Base-by-base conservation (phyloP, 2,113 vertebrate species). In the Ciconia stormi region DNA sequence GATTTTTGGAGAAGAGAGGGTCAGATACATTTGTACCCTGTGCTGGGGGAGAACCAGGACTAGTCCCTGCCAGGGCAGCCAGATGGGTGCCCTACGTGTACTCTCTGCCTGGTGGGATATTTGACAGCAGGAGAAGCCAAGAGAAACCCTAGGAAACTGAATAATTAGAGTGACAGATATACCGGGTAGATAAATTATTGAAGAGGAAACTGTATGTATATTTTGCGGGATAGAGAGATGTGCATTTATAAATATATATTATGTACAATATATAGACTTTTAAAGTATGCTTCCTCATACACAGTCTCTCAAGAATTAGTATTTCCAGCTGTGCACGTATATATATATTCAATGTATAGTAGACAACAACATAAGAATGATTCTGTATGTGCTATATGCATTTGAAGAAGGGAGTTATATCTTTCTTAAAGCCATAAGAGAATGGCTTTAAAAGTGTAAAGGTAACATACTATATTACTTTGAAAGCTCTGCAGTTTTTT, bases 41-140 rank as follows among this genome's bases (percentile, higher is more conserved):
- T 59, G 11, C 47, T n/a, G 34, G 23, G 13, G 11, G 18, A 81
- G 18, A 66, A 19, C 20, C 0, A 23, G 23, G 36, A 11, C 34
- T 42, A 23, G 4, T 67, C 26, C 29, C n/a, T 55, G 27, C 17
- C 67, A 44, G 16, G 50, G 32, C 61, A 83, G 27, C 67, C 59
- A 13, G 11, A 8, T 14, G 36, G 59, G 27, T 27, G 10, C 15
- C 50, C 25, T 36, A 1, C 0, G 1, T 17, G 7, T 42, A 4
- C 13, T 4, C 55, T 66, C 16, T 81, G n/a, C 40, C 56, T 88
- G 25, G 23, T 89, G 27, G 32, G 40, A 22, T 76, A 22, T 30
- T 52, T 0, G 2, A 40, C 27, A 77, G 58, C 30, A 80, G 70
- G 26, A 72, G 71, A 80, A 90, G 13, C 8, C 25, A 69, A 76